Conservation (phyloP, 2,888 invertebrate species). For the Palloptera scutellata region DNA sequence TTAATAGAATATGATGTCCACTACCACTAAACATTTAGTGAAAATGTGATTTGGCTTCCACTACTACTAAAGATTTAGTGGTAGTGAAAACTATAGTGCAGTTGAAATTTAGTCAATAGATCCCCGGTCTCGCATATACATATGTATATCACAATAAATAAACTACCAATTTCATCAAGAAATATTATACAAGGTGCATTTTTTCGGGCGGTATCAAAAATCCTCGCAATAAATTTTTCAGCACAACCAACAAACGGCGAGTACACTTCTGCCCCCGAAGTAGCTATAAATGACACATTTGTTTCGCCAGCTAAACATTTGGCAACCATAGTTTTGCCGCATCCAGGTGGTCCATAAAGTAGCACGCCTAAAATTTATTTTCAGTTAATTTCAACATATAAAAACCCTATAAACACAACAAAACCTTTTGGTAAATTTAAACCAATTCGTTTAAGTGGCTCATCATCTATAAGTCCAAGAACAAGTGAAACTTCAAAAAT, state of each 20-base stretch:
- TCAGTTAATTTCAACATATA: slow-evolving; percentile 11
- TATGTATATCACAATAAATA: background rate
- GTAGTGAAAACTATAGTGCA: too few relatives aligned
- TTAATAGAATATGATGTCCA: too few relatives aligned
- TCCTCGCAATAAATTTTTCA: slow-evolving; percentile 68
- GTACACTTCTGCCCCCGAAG: slow-evolving; percentile 71
- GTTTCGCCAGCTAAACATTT: slow-evolving; percentile 68
- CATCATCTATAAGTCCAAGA: slow-evolving; percentile 68
- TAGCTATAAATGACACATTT: slow-evolving; percentile 67
- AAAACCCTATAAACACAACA: too few relatives aligned
- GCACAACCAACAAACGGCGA: slow-evolving; percentile 74
- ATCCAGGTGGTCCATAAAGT: slow-evolving; percentile 73
- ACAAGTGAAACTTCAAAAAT: slow-evolving; percentile 67
- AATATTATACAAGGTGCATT: slow-evolving; percentile 71
- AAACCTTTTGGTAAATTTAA: slow-evolving; percentile 67
- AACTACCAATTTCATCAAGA: slow-evolving; percentile 70
- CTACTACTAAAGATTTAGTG: too few relatives aligned
- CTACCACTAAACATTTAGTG: too few relatives aligned
- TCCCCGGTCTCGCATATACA: background rate
- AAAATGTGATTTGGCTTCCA: too few relatives aligned
- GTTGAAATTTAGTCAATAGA: too few relatives aligned
- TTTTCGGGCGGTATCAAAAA: slow-evolving; percentile 70
- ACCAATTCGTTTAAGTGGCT: slow-evolving; percentile 67
- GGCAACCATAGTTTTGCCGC: slow-evolving; percentile 72
- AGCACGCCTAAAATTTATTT: slow-evolving; percentile 65